phyloP scores from a whole-genome alignment of 1,140 invertebrate species.

The Magallana ariakensis region DNA sequence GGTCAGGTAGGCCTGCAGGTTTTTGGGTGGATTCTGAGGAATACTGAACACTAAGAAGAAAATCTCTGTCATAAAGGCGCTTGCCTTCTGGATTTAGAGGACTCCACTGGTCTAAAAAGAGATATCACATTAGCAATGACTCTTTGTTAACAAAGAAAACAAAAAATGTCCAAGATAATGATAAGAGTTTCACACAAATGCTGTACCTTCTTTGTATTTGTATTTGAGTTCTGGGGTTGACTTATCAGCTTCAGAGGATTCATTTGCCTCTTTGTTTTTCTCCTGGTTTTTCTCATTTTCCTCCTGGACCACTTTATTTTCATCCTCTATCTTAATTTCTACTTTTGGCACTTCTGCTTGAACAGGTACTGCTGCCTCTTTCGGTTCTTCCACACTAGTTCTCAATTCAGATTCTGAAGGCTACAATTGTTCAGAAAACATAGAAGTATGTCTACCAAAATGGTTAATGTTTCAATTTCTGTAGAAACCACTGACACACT shows the following conservation, averaged over 20 bases:
- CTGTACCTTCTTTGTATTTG: conserved; percentile 72
- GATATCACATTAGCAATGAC: background rate
- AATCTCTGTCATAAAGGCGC: conserved; percentile 87
- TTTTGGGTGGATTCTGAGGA: conserved; percentile 87
- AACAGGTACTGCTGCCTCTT: conserved; percentile 27
- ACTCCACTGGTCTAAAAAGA: conserved; percentile 89
- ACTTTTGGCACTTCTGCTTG: conserved; percentile 49
- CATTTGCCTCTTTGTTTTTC: conserved; percentile 51
- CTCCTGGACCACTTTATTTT: conserved; percentile 53
- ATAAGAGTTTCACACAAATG: background rate
- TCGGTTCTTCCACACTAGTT: conserved; percentile 11
- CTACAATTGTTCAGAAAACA: conserved; percentile 1
- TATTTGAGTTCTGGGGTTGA: conserved; percentile 61
- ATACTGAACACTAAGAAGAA: conserved; percentile 87
- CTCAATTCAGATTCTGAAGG: background rate
- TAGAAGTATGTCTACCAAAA: background rate
- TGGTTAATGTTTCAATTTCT: background rate
- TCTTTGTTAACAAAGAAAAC: background rate
- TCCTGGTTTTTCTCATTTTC: conserved; percentile 68
- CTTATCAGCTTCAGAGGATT: conserved; percentile 45
- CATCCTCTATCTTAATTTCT: conserved; percentile 62
- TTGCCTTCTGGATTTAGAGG: conserved; percentile 89
- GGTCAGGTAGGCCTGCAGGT: conserved; percentile 85
- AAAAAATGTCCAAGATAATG: background rate
- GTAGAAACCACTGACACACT: too few relatives aligned